phyloP scores from a whole-genome alignment of 2,888 invertebrate genomes.

The Eilema caniola region DNA sequence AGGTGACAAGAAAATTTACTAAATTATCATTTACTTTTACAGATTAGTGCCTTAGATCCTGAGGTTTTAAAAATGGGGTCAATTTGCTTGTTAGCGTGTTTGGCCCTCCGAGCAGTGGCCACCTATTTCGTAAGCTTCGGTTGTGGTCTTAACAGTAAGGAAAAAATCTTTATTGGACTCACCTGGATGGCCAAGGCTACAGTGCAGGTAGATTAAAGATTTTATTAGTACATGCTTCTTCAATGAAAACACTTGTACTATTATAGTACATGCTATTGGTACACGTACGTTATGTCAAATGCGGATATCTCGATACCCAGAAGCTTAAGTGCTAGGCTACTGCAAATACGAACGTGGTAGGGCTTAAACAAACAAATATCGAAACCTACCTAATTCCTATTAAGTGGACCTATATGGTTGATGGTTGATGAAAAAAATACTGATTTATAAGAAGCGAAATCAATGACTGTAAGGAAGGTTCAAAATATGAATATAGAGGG shows the following conservation, averaged over 20 bases:
- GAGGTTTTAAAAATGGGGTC: slow-evolving; percentile 89
- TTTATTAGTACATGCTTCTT: no score
- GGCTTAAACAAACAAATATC: no score
- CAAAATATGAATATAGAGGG: no score
- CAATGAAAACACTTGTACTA: no score
- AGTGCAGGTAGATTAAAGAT: slow-evolving; percentile 89
- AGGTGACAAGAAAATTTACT: not conserved
- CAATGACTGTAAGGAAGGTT: no score
- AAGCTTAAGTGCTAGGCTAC: not conserved
- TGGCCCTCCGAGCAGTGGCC: slow-evolving; percentile 86
- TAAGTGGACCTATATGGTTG: no score
- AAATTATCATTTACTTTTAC: slow-evolving; percentile 29
- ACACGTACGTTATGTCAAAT: not conserved
- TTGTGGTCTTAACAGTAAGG: slow-evolving; percentile 91
- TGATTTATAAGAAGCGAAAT: no score
- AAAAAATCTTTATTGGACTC: slow-evolving; percentile 93
- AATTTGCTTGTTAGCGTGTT: slow-evolving; percentile 88
- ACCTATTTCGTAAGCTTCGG: slow-evolving; percentile 89
- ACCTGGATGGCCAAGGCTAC: slow-evolving; percentile 97
- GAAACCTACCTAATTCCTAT: no score
- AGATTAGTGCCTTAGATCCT: slow-evolving; percentile 87
- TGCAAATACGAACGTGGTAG: no score
- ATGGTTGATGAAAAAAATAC: no score
- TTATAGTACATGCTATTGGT: not conserved
- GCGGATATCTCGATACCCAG: not conserved